phyloP scores from a whole-genome alignment of 2,113 vertebrate genomes.

The Hippocampus mohnikei region DNA sequence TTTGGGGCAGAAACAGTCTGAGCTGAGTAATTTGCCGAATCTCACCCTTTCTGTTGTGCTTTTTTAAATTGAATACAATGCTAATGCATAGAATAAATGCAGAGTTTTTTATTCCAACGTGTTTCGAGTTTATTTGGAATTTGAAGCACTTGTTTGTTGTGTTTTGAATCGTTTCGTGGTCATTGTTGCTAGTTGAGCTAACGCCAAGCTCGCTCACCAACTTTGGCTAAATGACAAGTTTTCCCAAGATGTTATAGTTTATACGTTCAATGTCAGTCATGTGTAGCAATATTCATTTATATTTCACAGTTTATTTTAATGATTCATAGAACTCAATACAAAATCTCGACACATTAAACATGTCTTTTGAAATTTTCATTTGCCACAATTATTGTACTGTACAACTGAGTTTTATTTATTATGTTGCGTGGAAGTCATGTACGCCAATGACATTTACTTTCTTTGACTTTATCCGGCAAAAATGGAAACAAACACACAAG shows the following conservation, averaged over 20 bases:
- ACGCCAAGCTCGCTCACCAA: conserved; percentile 45
- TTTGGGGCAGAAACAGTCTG: conserved; percentile 30
- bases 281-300: background rate
- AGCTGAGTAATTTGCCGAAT: conserved; percentile 26
- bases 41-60: background rate
- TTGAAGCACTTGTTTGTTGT: background rate
- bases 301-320: background rate
- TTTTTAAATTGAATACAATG: background rate
- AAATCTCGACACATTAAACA: background rate
- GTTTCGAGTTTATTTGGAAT: background rate
- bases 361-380: background rate
- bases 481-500: background rate
- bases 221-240: conserved; percentile 51
- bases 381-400: background rate
- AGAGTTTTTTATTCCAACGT: background rate
- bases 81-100: too few species aligned
- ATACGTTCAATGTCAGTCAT: conserved; percentile 5
- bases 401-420: background rate
- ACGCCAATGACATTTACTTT: background rate
- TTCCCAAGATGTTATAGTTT: conserved; percentile 17
- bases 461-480: background rate
- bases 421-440: background rate
- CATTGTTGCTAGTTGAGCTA: conserved; percentile 36
- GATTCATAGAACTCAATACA: too few species aligned
- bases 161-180: conserved; percentile 6